Evolutionary conservation across 64 coral and sea anemone species (phyloP).

Genomic region (Acropora yongei): DNA sequence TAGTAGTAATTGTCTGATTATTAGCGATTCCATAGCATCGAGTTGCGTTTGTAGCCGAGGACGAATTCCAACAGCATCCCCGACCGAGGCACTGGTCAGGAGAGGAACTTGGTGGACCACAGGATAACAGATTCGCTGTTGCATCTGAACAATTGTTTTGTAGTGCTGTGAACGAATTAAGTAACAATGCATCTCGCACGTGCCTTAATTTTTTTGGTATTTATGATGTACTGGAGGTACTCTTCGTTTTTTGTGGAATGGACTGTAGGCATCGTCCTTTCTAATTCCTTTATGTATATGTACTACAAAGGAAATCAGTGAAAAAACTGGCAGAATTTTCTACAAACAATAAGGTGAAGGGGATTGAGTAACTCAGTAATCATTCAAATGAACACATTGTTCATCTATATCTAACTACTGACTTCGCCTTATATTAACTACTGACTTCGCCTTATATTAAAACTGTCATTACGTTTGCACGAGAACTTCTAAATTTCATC

Average conservation of each 20-base stretch:
- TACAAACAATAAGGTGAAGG: too few species aligned
- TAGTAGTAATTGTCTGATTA: constrained; percentile 2
- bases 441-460: too few species aligned
- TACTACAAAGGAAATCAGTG: too few species aligned
- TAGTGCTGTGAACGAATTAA: background rate
- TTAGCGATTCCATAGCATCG: background rate
- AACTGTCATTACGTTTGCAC: too few species aligned
- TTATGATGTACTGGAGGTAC: background rate
- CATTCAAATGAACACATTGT: too few species aligned
- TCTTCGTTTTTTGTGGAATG: background rate
- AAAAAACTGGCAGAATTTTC: too few species aligned
- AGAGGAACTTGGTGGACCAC: constrained; percentile 2
- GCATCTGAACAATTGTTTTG: background rate
- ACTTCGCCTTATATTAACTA: too few species aligned
- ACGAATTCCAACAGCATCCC: constrained; percentile 57
- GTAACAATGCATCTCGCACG: background rate
- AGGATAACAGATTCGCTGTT: background rate
- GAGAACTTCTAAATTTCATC: too few species aligned
- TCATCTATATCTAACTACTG: too few species aligned
- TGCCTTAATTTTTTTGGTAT: background rate
- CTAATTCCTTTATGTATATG: too few species aligned
- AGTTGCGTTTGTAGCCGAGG: background rate
- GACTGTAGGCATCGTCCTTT: too few species aligned
- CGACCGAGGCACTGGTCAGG: background rate
- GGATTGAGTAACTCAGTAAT: too few species aligned